Evolutionary conservation across 2,113 vertebrate species (phyloP).

Genomic region (Equus przewalskii): DNA sequence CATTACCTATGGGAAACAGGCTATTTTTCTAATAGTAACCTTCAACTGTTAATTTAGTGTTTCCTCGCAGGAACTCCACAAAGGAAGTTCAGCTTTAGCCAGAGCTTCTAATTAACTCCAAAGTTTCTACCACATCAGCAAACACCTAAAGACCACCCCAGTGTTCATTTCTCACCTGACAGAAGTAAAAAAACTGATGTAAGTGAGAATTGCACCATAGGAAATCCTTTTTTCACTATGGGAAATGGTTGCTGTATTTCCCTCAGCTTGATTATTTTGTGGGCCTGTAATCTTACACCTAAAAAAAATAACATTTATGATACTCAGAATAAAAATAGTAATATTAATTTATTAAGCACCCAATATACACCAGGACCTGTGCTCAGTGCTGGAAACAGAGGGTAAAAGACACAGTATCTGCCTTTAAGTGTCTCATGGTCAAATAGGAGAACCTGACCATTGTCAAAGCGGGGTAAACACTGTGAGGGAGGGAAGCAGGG

Average conservation of each 20-base stretch:
- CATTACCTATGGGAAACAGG: constrained; percentile 43
- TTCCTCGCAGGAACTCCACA: constrained; percentile 78
- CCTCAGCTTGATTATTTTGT: constrained; percentile 53
- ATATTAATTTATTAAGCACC: constrained; percentile 51
- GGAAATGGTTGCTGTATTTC: constrained; percentile 63
- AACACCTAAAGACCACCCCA: constrained; percentile 74
- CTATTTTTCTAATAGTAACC: constrained; percentile 74
- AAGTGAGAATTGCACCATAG: constrained; percentile 66
- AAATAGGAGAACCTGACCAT: neutral
- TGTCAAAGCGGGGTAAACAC: neutral
- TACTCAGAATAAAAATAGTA: constrained; percentile 54
- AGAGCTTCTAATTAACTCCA: constrained; percentile 82
- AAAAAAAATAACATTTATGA: constrained; percentile 47
- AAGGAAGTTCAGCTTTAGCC: constrained; percentile 78
- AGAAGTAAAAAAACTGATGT: constrained; percentile 69
- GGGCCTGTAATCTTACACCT: constrained; percentile 31
- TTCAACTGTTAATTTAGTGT: constrained; percentile 78
- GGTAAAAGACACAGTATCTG: neutral
- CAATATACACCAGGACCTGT: neutral
- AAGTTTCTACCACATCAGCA: constrained; percentile 69
- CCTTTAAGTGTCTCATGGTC: neutral
- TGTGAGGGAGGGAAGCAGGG: neutral
- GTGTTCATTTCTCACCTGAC: constrained; percentile 64
- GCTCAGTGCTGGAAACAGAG: neutral
- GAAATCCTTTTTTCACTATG: constrained; percentile 69